Evolutionary conservation across 1,140 invertebrate genomes (phyloP).

Genomic region (Drosophila paulistorum): DNA sequence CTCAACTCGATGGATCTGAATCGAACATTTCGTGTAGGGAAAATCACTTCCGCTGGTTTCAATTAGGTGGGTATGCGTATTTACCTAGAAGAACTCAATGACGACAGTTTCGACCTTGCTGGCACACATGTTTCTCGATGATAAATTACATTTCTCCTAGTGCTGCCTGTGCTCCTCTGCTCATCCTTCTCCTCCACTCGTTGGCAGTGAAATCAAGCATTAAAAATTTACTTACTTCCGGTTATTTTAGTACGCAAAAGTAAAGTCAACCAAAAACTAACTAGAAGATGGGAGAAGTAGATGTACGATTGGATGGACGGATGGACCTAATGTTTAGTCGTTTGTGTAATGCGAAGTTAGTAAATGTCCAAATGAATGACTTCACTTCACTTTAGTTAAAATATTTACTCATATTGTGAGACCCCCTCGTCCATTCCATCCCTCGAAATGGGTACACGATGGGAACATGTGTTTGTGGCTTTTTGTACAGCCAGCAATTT

Average conservation of each 20-base stretch:
- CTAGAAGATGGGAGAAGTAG: constrained; percentile 17
- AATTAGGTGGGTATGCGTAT: background rate
- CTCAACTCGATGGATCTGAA: background rate
- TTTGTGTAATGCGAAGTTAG: constrained; percentile 77
- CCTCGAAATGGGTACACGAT: constrained; percentile 1
- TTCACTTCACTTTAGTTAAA: constrained; percentile 77
- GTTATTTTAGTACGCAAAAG: constrained; percentile 80
- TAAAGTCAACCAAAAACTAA: constrained; percentile 52
- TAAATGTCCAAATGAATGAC: constrained; percentile 80
- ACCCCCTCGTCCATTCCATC: constrained; percentile 8
- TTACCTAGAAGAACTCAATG: constrained; percentile 10
- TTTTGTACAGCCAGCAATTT: constrained; percentile 55
- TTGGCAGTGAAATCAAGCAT: constrained; percentile 70
- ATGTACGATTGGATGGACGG: constrained; percentile 28
- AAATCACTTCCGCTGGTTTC: background rate
- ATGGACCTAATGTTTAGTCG: constrained; percentile 66
- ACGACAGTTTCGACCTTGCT: constrained; percentile 9
- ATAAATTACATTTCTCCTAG: constrained; percentile 38
- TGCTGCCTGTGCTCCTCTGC: constrained; percentile 1
- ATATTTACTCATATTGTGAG: constrained; percentile 74
- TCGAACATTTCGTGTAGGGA: background rate
- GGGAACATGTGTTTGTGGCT: constrained; percentile 73
- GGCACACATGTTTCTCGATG: constrained; percentile 18
- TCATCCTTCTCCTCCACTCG: background rate
- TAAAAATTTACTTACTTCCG: constrained; percentile 75